phyloP scores from a whole-genome alignment of 1,140 invertebrate species.

The Zaprionus tsacasi region DNA sequence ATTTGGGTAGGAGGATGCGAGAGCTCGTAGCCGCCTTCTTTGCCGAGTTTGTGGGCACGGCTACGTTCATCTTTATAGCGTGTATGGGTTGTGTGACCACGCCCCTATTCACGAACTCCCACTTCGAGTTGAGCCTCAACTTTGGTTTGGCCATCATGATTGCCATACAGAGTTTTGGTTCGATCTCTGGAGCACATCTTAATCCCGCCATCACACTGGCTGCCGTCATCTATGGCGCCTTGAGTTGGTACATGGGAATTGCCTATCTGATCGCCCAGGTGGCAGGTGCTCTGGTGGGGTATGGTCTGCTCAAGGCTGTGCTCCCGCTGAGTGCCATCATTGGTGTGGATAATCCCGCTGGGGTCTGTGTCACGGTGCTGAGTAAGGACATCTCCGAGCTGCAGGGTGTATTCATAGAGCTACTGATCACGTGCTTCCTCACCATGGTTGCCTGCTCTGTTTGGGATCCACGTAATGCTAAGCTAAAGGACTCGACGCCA shows the following conservation, averaged over 20 bases:
- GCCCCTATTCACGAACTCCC: conserved; percentile 45
- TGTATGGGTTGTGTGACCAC: conserved; percentile 88
- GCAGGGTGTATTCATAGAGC: conserved; percentile 86
- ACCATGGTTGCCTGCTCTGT: conserved; percentile 87
- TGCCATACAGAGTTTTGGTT: conserved; percentile 89
- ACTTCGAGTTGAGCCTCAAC: conserved; percentile 67
- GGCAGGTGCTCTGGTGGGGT: conserved; percentile 88
- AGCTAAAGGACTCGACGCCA: conserved; percentile 85
- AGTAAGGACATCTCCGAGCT: conserved; percentile 83
- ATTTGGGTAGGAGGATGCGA: conserved; percentile 23
- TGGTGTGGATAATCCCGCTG: conserved; percentile 61
- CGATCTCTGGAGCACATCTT: conserved; percentile 94
- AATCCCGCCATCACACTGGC: conserved; percentile 94
- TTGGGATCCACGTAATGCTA: conserved; percentile 87
- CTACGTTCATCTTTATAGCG: conserved; percentile 90
- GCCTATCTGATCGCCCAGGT: conserved; percentile 90
- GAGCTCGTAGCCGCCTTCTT: conserved; percentile 54
- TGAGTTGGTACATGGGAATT: conserved; percentile 87
- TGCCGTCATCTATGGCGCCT: conserved; percentile 84
- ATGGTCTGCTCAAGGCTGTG: conserved; percentile 88
- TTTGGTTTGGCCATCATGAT: conserved; percentile 75
- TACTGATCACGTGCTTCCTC: conserved; percentile 86
- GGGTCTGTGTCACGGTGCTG: conserved; percentile 87
- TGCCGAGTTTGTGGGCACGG: conserved; percentile 90
- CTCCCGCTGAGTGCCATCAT: conserved; percentile 84